Evolutionary conservation across 2,888 invertebrate genomes (phyloP), one percentile per base, ranked within the genome.

Genomic region (Microdon myrmicae): DNA sequence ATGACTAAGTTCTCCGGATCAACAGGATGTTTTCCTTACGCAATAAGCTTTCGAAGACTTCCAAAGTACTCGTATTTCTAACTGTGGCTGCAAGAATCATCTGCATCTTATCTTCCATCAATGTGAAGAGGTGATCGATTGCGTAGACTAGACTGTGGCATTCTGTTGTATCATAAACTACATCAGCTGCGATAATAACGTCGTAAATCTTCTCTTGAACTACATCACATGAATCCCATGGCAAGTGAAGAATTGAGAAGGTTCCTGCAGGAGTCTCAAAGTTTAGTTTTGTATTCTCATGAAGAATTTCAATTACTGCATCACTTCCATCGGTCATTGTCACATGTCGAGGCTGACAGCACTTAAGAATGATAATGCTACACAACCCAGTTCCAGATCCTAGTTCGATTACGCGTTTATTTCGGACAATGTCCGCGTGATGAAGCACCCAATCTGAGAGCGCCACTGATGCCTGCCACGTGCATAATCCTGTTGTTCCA

Each of bases 401-500:
- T 3, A 92, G 79, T 80, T 92, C 92, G 3, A 92, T 70, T 3
- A 92, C 72, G 31, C 75, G 80, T 77, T 87, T 89, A 6, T 80
- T 75, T 4, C 70, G 43, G 29, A 90, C 81, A 14, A 79, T 32
- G 5, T 81, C 68, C 69, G 78, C 76, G 71, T 90, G 84, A 47
- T 79, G 74, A 6, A 87, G 67, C 26, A 86, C 83, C 87, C 89
- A 92, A 74, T 91, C 88, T 20, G 88, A 83, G 39, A 92, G 76
- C 43, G 85, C 86, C 43, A 87, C 71, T 0, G 88, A 86, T 23
- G 90, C 92, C 86, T 90, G 88, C 91, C 91, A 92, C 70, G 86
- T 88, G 68, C 85, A 86, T 69, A 92, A 81, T 16, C 92, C 92
- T 9, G 92, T 92, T 12, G 92, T 91, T 17, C 91, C 91, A 75